Evolutionary conservation across 2,797 vertebrate species (phyloP), one percentile per base, ranked within the genome.

Genomic region (Dryobates pubescens): DNA sequence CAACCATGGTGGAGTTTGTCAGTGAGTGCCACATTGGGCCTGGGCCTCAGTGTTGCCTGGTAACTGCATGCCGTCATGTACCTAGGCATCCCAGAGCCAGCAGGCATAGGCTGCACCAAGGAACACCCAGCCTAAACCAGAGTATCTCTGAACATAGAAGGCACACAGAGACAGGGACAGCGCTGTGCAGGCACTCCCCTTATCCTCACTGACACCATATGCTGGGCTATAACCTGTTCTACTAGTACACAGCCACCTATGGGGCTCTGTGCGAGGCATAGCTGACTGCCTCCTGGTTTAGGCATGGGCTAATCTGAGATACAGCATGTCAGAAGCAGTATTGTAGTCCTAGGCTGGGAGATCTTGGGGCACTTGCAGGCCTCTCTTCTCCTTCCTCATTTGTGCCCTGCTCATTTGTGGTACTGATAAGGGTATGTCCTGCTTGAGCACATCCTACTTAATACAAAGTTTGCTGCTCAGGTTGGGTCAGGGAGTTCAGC

Each of bases 141-240:
- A 8, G 13, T 7, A 13, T 13, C 27, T 29, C 47, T 1, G 38
- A 38, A 43, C 29, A 11, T 6, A 30, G 49, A 53, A 56, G 62
- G 7, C 2, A 2, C 19, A 30, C 8, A 4, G 0, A 20, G 38
- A 16, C 9, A 2, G 24, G 54, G 17, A 5, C 10, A 22, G 38
- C 34, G 27, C 56, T 86, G n/a, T 30, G 27, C 22, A 17, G 64
- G 17, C 13, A 7, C 8, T 36, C 13, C 12, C 3, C 6, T 41
- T 41, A 7, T 2, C 18, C 22, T 67, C 36, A 5, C 2, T 30
- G 43, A 45, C 0, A 1, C 1, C 2, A 0, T 0, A 0, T 1
- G 3, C 53, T 72, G 0, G 2, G 9, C 20, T 77, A 18, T 36
- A 5, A 6, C 2, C 2, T 4, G 9, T 30, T 17, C 3, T 17